Base-by-base conservation (phyloP, 2,888 invertebrate species). In the Chesias legatella region DNA sequence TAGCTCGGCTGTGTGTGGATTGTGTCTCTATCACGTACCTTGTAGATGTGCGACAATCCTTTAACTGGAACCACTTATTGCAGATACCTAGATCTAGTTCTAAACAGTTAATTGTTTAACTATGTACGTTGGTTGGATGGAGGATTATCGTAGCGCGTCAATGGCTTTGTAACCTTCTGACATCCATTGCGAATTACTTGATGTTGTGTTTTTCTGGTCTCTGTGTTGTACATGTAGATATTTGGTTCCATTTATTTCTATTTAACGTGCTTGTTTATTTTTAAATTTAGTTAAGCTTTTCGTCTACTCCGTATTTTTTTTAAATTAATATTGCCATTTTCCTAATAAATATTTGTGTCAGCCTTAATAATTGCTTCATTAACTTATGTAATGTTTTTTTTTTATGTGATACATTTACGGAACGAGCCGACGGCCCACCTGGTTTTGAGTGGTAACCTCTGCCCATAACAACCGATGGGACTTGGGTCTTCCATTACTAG, bases 91-190 rank as follows among this genome's bases (percentile, higher is more conserved):
- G 34, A 34, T 45, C 43, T 38, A 10, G 31, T 30, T 25, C 22
- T 30, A 38, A 34, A 7, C 11, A 38, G 33, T 42, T 26, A 30
- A 27, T 43, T 37, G 9, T 9, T 3, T 26, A 9, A 9, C 3
- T 5, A 23, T 23, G 23, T 24, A 24, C 6, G 13, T 17, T 17
- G 35, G 9, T 40, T 36, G 24, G 33, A 53, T 58, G 59, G 63
- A 67, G 63, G 66, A 58, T 63, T 51, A 54, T 63, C 65, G 62
- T 50, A 51, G 43, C 48, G 34, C 45, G 51, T 51, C 42, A 43
- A 37, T n/a, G n/a, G n/a, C n/a, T n/a, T n/a, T 26, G 36, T 46
- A 43, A 29, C 50, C 25, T 35, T 48, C 40, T 56, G 36, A 50
- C 49, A 43, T 43, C 47, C 48, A 41, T 43, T 50, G 51, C 53